phyloP scores from a whole-genome alignment of 2,113 vertebrate species.

The Fregata magnificens region DNA sequence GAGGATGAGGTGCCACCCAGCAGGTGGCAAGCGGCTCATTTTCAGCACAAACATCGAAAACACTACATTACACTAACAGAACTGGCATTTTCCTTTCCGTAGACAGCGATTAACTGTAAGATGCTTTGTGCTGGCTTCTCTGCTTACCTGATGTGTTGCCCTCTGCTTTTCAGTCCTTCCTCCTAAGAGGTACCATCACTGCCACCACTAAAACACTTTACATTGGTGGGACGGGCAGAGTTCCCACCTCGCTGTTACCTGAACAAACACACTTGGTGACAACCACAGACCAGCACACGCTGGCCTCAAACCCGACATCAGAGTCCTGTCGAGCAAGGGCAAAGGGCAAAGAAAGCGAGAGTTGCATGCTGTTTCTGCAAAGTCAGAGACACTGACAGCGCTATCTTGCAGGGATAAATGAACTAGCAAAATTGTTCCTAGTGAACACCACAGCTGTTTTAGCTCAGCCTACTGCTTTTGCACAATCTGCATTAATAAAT shows the following conservation, averaged over 20 bases:
- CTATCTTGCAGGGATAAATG: background rate
- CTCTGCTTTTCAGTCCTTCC: background rate
- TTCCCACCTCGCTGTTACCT: background rate
- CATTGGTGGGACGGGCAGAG: accelerated
- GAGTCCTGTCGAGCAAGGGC: background rate
- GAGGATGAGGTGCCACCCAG: background rate
- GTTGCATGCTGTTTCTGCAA: background rate
- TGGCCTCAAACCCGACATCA: accelerated
- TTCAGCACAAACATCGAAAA: background rate
- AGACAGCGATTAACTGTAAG: background rate
- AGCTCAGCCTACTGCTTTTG: background rate
- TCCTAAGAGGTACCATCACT: too few relatives aligned
- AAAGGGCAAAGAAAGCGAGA: background rate
- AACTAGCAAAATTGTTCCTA: background rate
- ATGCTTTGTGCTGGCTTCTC: background rate
- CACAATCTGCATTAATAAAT: background rate
- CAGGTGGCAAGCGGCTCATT: background rate
- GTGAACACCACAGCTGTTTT: background rate
- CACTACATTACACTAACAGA: background rate
- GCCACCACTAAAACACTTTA: background rate
- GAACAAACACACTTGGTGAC: background rate
- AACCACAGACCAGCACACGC: background rate
- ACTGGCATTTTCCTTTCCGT: background rate
- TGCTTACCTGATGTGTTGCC: background rate
- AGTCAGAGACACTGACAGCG: background rate